Evolutionary conservation across 2,113 vertebrate species (phyloP).

Genomic region (Gadus chalcogrammus): DNA sequence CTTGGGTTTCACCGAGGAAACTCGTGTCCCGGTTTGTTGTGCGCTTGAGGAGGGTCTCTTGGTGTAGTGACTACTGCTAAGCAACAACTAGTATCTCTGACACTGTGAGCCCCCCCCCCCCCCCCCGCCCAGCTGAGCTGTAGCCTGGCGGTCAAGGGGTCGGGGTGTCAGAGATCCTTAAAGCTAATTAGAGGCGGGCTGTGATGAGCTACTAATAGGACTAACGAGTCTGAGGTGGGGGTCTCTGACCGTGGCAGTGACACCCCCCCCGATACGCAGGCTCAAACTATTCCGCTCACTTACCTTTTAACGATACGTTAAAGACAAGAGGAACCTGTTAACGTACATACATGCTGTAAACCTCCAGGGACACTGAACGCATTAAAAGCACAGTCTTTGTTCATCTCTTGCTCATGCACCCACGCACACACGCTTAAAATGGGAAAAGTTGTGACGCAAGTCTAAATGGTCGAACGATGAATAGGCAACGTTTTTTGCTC

Average conservation of each 20-base stretch:
- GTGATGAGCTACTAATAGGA: slow-evolving; percentile 20
- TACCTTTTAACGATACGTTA: background rate
- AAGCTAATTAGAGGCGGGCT: slow-evolving; percentile 38
- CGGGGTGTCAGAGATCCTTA: background rate
- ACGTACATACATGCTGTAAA: background rate
- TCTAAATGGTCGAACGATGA: too few species aligned
- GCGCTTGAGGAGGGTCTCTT: background rate
- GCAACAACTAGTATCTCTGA: background rate
- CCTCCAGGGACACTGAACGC: background rate
- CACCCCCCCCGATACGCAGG: slow-evolving; percentile 10
- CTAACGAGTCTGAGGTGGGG: slow-evolving; percentile 14
- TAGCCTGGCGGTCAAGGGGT: too few species aligned
- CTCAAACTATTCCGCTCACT: too few species aligned
- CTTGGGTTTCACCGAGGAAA: background rate
- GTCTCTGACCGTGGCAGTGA: slow-evolving; percentile 30
- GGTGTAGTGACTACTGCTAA: background rate
- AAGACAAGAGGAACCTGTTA: background rate
- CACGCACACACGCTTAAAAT: background rate
- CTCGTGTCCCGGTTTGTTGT: too few species aligned
- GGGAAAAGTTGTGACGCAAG: too few species aligned
- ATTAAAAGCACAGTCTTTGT: background rate
- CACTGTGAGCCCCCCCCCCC: too few species aligned
- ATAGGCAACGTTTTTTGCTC: too few species aligned
- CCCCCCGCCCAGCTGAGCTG: background rate
- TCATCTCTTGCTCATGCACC: background rate